Conservation (phyloP, 2,113 vertebrate genomes). For the Caretta caretta region DNA sequence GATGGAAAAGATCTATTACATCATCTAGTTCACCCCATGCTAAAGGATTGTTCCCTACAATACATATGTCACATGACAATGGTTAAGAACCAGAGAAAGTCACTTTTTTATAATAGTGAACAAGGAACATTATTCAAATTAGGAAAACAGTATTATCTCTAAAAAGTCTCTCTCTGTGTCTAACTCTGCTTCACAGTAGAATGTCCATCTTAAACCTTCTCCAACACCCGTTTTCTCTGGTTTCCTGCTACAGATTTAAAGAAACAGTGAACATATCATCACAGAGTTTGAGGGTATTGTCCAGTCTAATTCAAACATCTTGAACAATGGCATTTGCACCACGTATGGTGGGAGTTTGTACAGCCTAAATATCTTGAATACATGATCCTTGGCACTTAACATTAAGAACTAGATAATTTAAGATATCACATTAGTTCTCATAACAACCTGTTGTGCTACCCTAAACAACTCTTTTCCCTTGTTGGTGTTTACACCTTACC, state of each 20-base stretch:
- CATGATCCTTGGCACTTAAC: neutral
- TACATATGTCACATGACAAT: neutral
- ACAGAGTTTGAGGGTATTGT: neutral
- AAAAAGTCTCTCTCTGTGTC: neutral
- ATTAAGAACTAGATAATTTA: too few species aligned
- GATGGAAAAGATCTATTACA: constrained; percentile 20
- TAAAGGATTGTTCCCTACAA: neutral
- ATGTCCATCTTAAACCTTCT: neutral
- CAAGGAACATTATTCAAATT: neutral
- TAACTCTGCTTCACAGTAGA: neutral
- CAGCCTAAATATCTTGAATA: neutral
- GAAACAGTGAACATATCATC: neutral
- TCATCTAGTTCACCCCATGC: constrained; percentile 3
- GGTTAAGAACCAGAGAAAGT: neutral
- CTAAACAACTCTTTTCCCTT: neutral
- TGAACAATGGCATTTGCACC: neutral
- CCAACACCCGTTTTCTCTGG: neutral
- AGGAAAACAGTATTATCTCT: neutral
- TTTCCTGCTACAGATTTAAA: neutral
- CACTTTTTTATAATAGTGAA: neutral
- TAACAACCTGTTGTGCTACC: neutral
- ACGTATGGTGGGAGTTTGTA: neutral
- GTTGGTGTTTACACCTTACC: neutral
- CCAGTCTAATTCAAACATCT: neutral
- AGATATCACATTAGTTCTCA: neutral